Base-by-base conservation (phyloP, 2,888 invertebrate species). In the Galerucella calmariensis region DNA sequence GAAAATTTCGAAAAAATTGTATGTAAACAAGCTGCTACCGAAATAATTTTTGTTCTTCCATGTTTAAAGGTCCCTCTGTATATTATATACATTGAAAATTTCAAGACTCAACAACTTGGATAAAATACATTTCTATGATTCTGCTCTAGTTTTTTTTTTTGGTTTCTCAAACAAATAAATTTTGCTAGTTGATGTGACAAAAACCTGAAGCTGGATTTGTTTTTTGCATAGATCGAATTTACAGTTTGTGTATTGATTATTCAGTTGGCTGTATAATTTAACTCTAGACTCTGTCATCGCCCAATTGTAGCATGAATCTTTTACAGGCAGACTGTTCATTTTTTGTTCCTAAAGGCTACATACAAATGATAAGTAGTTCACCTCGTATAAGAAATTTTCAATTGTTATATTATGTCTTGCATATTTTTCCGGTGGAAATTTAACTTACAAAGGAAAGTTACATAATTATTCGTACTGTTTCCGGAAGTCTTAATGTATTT, bases 401-500 rank as follows among this genome's bases (percentile, higher is more conserved):
- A 53, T 53, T n/a, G n/a, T n/a, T 16, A n/a, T n/a, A 53, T 8
- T 27, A 20, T 20, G 20, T 24, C 59, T 66, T 16, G n/a, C 24
- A 68, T 35, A 48, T 20, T 24, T 51, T 63, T 70, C 63, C 63
- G 41, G 61, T 67, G 59, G 16, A 72, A 72, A 67, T 27, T 67
- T 20, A 48, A 20, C 58, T 67, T 48, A 56, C 35, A 44, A 71
- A 62, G 66, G 53, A 53, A 53, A 65, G 63, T 75, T 75, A 75
- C 61, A 70, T 76, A 76, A 76, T 78, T 75, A 72, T 69, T 67
- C 11, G 53, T 62, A 76, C 75, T 75, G 72, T 77, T 78, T 77
- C 79, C 79, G 77, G 79, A 79, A 77, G 75, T 77, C 67, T 65
- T 73, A 72, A 63, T 75, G 67, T 77, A 73, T 74, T 73, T 75